phyloP scores from a whole-genome alignment of 2,797 vertebrate species.

The Microchirus variegatus region DNA sequence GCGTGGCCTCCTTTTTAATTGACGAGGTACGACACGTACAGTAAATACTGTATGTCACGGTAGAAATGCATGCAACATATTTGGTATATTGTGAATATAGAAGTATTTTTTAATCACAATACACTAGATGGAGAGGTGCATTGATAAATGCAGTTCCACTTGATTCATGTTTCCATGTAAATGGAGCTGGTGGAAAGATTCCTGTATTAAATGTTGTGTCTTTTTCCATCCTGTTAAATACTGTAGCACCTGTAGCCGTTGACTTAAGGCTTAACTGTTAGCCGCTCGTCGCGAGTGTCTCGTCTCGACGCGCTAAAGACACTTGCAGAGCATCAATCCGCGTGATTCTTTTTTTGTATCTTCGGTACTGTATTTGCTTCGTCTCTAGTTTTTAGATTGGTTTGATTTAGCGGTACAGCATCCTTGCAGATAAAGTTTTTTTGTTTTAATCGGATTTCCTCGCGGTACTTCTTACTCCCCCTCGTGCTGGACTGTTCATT shows the following conservation, averaged over 20 bases:
- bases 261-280: slow-evolving; percentile 71
- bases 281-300: slow-evolving; percentile 62
- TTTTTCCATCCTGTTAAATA: slow-evolving; percentile 55
- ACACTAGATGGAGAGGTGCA: slow-evolving; percentile 52
- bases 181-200: slow-evolving; percentile 46
- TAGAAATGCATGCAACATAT: slow-evolving; percentile 53
- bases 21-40: slow-evolving; percentile 53
- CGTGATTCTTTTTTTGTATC: slow-evolving; percentile 67
- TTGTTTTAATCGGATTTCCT: slow-evolving; percentile 47
- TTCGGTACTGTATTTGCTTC: slow-evolving; percentile 72
- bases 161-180: slow-evolving; percentile 54
- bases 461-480: slow-evolving; percentile 51
- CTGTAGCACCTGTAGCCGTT: slow-evolving; percentile 74
- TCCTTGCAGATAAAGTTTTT: slow-evolving; percentile 53
- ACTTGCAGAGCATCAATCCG: slow-evolving; percentile 55
- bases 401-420: slow-evolving; percentile 57
- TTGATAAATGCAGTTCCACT: slow-evolving; percentile 52
- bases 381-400: slow-evolving; percentile 56
- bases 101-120: slow-evolving; percentile 43
- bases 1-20: slow-evolving; percentile 37
- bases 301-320: slow-evolving; percentile 50
- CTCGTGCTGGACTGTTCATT: slow-evolving; percentile 62
- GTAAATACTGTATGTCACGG: slow-evolving; percentile 35
- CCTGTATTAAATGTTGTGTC: slow-evolving; percentile 45
- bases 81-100: slow-evolving; percentile 54